Evolutionary conservation across 1,140 invertebrate genomes (phyloP), one percentile per base, ranked within the genome.

Genomic region (Thaumetopoea pityocampa): DNA sequence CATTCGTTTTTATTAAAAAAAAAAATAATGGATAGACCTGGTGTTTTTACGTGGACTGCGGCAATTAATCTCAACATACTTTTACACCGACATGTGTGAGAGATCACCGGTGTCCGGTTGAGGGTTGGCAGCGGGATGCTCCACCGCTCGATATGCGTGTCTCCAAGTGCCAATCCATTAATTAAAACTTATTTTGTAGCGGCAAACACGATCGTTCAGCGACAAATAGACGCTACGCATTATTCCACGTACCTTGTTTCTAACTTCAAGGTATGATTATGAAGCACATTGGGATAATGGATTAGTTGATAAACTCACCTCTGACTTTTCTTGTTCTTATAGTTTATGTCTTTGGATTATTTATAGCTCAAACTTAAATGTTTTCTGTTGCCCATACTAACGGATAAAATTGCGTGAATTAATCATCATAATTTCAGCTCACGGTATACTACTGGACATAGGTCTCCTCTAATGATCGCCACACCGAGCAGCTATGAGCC

Each of bases 161-260:
- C 66, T 69, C 69, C 29, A 57, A 67, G 58, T 68, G 55, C 58
- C 68, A 54, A 73, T 78, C 70, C 73, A 72, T 78, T 78, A 78
- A 78, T 78, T 78, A 78, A 78, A 78, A 78, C 67, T 78, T 74
- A 78, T 72, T 76, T 70, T 66, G 66, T 65, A 56, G 45, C 61
- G 37, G 51, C 50, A 62, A 34, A 62, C 55, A 66, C 44, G 58
- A 66, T 54, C 43, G 51, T 24, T 51, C 42, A 45, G 30, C 42
- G 38, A 65, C 62, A 60, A 65, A 63, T 45, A 60, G 22, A 19
- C 44, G 37, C 47, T n/a, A n/a, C n/a, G n/a, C n/a, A n/a, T n/a
- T n/a, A n/a, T n/a, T 51, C 33, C 28, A 40, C 47, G 35, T 37
- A 44, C 38, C 28, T 52, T 54, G 61, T 61, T 59, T 50, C 20